Base-by-base conservation (phyloP, 2,888 invertebrate species). In the Brenthis daphne region DNA sequence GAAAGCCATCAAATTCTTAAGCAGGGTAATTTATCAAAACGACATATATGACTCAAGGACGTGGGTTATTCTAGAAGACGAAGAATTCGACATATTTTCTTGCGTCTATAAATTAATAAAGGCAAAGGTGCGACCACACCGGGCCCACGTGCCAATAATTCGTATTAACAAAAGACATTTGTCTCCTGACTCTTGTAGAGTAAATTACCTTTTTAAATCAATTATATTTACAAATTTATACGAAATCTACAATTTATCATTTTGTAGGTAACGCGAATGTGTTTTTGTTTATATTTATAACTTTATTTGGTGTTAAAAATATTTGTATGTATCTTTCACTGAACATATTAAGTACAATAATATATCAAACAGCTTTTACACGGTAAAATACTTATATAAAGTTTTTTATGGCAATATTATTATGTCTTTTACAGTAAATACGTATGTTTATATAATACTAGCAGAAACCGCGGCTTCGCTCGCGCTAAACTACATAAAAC, bases 71-170 rank as follows among this genome's bases (percentile, higher is more conserved):
- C 24, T 60, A 4, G 13, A 54, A 13, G 11, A 5, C 16, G 13
- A 29, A 48, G 14, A 58, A 58, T 48, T 24, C 47, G 24, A n/a
- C n/a, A 16, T 55, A 43, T 6, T 48, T 55, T 56, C 65, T 54
- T 58, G 50, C 29, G 29, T 24, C 6, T 53, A 48, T 47, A 65
- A 60, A 68, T 37, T 56, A 70, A 66, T 58, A 53, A 20, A 53
- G 55, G 63, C 48, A 75, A 76, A 76, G 76, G 76, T 76, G 76
- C 64, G 43, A 65, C 56, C 68, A 67, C 73, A 75, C 73, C 74
- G 75, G 74, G 68, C 73, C 55, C 58, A 65, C 47, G 67, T 69
- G 54, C 54, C 67, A 37, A 67, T 73, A 75, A 75, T 76, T 77
- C 75, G 71, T 72, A 58, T 64, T 70, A 65, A 69, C 61, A 65